These are phyloP conservation scores for Nycticorax nycticorax DNA, from an alignment of 2,113 vertebrate species.

Conservation along the genomic window DNA sequence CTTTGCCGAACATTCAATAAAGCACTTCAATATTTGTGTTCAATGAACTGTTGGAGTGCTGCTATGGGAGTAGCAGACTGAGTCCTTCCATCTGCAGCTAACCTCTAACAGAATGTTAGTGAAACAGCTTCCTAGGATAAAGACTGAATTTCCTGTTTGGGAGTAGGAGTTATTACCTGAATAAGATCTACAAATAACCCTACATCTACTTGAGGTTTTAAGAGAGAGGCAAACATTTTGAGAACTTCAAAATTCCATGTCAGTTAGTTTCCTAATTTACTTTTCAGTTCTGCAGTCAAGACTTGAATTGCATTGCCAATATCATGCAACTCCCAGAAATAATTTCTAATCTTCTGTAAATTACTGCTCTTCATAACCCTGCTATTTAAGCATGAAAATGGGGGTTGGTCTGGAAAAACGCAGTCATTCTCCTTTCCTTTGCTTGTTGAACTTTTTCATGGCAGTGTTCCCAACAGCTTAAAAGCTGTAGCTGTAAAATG, in stretches of 20 bases:
- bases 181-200: background rate
- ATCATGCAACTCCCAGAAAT: background rate
- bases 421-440: background rate
- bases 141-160: background rate
- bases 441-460: background rate
- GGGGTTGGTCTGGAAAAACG: background rate
- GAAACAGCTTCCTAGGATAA: background rate
- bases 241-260: background rate
- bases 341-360: background rate
- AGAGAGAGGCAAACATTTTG: background rate
- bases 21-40: background rate
- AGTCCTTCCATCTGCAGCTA: background rate
- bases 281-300: background rate
- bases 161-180: background rate
- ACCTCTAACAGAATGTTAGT: background rate
- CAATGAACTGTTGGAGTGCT: background rate
- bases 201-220: background rate
- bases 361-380: background rate
- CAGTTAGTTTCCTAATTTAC: background rate
- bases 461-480: background rate
- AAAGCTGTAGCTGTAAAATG: background rate
- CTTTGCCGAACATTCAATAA: background rate
- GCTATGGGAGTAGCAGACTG: background rate
- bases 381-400: background rate
- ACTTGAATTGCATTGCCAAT: background rate